A percentile compares a stretch with the other conserved stretches of the same genome.
phyloP scores from a whole-genome alignment of 1,140 invertebrate genomes.

The Microplitis demolitor region DNA sequence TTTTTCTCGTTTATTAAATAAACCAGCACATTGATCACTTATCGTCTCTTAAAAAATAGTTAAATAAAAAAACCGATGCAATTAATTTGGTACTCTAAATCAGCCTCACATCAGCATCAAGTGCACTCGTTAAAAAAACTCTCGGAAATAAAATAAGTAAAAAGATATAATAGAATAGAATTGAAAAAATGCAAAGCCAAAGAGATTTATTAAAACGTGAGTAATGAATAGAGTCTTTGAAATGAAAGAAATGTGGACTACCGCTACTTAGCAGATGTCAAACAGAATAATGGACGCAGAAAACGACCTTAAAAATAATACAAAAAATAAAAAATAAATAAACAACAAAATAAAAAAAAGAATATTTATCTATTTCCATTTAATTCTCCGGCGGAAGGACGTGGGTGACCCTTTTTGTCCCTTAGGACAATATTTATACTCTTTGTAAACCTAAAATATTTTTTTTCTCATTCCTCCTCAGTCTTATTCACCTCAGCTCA shows the following conservation, averaged over 20 bases:
- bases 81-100: too few species aligned
- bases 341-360: not conserved
- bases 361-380: conserved; percentile 8
- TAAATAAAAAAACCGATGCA: too few species aligned
- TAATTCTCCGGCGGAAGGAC: conserved; percentile 9
- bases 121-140: too few species aligned
- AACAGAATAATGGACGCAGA: conserved; percentile 1
- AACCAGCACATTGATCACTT: too few species aligned
- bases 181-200: not conserved
- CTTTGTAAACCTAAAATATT: not conserved
- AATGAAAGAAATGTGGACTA: not conserved
- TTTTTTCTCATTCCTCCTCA: not conserved
- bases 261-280: not conserved
- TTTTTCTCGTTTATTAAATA: too few species aligned
- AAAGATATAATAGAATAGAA: not conserved
- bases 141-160: too few species aligned
- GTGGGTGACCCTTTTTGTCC: not conserved
- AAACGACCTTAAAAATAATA: not conserved
- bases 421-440: conserved; percentile 9
- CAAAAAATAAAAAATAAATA: not conserved
- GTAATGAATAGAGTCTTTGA: not conserved
- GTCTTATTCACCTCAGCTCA: too few species aligned
- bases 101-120: too few species aligned
- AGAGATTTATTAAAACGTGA: not conserved
- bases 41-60: too few species aligned